Percentiles rank a stretch among this genome's conserved stretches.
Conservation (phyloP, 2,888 invertebrate genomes). For the Phalera bucephala region DNA sequence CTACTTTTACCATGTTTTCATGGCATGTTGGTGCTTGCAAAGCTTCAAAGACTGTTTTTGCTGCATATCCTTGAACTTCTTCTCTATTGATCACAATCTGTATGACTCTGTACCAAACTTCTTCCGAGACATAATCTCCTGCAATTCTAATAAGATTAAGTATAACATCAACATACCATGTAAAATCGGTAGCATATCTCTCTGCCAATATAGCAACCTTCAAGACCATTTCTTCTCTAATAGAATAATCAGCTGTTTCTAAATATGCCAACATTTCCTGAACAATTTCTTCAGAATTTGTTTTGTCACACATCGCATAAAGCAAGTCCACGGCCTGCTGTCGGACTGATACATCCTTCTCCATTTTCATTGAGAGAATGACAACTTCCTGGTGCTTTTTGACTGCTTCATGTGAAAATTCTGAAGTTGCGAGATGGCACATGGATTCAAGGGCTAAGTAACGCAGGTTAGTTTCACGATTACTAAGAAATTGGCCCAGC, state of each 20-base stretch:
- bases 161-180: slow-evolving; percentile 99
- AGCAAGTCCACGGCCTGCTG: slow-evolving; percentile 99
- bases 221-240: slow-evolving; percentile 99
- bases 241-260: slow-evolving; percentile 99
- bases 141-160: slow-evolving; percentile 99
- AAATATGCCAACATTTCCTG: slow-evolving; percentile 99
- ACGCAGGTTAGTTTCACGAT: slow-evolving; percentile 98
- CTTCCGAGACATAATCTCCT: slow-evolving; percentile 99
- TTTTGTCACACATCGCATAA: slow-evolving; percentile 99
- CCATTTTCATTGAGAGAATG: slow-evolving; percentile 99
- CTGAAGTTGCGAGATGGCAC: slow-evolving; percentile 99
- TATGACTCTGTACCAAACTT: slow-evolving; percentile 99
- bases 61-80: slow-evolving; percentile 99
- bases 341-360: slow-evolving; percentile 98
- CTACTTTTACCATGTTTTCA: slow-evolving; percentile 99
- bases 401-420: slow-evolving; percentile 99
- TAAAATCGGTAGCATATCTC: slow-evolving; percentile 99
- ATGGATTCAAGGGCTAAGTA: slow-evolving; percentile 99
- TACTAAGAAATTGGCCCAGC: slow-evolving; percentile 98
- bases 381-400: slow-evolving; percentile 99
- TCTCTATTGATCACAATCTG: slow-evolving; percentile 99
- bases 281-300: slow-evolving; percentile 99
- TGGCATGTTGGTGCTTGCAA: slow-evolving; percentile 99
- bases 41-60: slow-evolving; percentile 99
- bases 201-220: slow-evolving; percentile 99